Base-by-base conservation (phyloP, 1,140 invertebrate genomes). In the Battus philenor region DNA sequence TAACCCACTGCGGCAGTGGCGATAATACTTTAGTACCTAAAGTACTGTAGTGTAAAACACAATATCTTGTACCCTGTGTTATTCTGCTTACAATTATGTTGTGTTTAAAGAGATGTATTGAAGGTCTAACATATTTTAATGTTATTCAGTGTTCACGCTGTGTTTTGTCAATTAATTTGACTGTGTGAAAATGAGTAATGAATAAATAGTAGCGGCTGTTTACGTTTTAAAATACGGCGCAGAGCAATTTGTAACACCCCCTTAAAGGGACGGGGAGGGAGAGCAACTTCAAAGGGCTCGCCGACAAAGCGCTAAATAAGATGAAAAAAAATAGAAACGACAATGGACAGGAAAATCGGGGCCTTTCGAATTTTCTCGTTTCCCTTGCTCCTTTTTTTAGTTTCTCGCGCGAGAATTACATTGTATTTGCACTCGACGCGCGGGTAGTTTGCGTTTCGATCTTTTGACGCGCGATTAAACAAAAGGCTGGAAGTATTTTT, bases 221-320 rank as follows among this genome's bases (percentile, higher is more conserved):
- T 80, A 73, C 67, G 69, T 57, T 69, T 46, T 59, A 67, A 64
- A 77, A 79, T 69, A 66, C 67, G 53, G 58, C 68, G 67, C 71
- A 71, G 79, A 70, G 74, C 70, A 83, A 83, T 83, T 83, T 83
- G 76, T 73, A 71, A 73, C 70, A 73, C 73, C 66, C 75, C 66
- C 55, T 36, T 7, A 16, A 29, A 47, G 34, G 44, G 59, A 47
- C 52, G 50, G 51, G 63, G 45, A 56, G 43, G 33, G 51, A 39
- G 51, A 27, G 34, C 32, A 44, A 81, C 79, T 73, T 83, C 79
- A 83, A 83, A 83, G 79, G 74, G 66, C 75, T 59, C 60, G 67
- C 75, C 79, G 77, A 83, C 79, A 83, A 79, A 81, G 79, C 73
- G 68, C 67, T 74, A 83, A 83, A 83, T 81, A 83, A 81, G 75